A percentile compares a stretch with the other conserved stretches of the same genome.
Evolutionary conservation across 1,140 invertebrate genomes (phyloP).

Genomic region (Nephila pilipes): DNA sequence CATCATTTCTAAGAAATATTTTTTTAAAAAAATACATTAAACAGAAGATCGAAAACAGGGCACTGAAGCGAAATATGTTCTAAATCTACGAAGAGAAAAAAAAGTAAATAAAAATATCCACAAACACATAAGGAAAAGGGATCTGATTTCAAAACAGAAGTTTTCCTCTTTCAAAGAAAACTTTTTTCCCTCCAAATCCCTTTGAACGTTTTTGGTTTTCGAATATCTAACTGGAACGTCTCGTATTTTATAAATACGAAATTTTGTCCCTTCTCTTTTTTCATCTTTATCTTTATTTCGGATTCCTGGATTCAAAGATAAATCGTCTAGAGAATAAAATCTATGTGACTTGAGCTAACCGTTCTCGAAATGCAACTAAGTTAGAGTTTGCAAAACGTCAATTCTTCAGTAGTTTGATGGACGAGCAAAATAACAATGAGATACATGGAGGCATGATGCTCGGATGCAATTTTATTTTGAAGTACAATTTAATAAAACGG

Average conservation of each 20-base stretch:
- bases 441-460: not conserved
- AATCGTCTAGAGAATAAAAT: conserved; percentile 29
- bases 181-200: conserved; percentile 48
- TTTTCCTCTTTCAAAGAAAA: not conserved
- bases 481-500: too few relatives aligned
- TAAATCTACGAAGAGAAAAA: not conserved
- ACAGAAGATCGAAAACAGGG: not conserved
- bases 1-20: not conserved
- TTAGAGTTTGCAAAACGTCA: not conserved
- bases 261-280: conserved; percentile 29
- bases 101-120: not conserved
- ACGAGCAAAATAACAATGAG: not conserved
- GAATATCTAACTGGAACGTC: conserved; percentile 8
- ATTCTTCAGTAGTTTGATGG: not conserved
- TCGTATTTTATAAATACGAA: conserved; percentile 50
- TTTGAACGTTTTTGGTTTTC: conserved; percentile 37
- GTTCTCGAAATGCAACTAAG: not conserved
- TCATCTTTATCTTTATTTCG: not conserved
- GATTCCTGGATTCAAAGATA: conserved; percentile 12
- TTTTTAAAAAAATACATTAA: not conserved
- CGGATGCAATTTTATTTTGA: too few relatives aligned
- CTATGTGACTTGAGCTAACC: not conserved
- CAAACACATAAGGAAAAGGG: conserved; percentile 11
- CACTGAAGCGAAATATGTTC: not conserved
- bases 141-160: conserved; percentile 49